These are phyloP conservation scores for Semaprochilodus insignis DNA, from an alignment of 2,797 vertebrate species.

Conservation along the genomic window DNA sequence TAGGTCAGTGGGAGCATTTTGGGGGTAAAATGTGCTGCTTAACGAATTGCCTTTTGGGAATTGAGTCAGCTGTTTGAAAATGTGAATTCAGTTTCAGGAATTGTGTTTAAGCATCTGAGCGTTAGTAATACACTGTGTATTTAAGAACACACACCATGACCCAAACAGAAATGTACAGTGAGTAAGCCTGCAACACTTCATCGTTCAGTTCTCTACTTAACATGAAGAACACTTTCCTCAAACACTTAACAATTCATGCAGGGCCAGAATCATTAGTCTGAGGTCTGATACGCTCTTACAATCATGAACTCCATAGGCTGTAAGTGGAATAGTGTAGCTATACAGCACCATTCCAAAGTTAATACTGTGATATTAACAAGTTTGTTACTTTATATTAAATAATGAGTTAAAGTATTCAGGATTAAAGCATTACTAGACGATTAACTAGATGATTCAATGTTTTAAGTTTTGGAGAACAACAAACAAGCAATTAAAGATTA, in stretches of 20 bases:
- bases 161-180: not conserved
- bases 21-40: not conserved
- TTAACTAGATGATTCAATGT: too few species aligned
- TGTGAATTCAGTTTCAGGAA: constrained; percentile 36
- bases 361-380: too few species aligned
- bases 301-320: not conserved
- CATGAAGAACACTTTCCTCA: constrained; percentile 35
- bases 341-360: too few species aligned
- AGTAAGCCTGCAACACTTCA: not conserved
- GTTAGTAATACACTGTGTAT: constrained; percentile 39
- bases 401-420: too few species aligned
- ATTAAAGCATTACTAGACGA: too few species aligned
- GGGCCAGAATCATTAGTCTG: not conserved
- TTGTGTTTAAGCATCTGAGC: constrained; percentile 54
- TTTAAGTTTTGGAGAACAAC: too few species aligned
- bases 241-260: constrained; percentile 22
- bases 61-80: constrained; percentile 6
- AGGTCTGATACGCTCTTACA: not conserved
- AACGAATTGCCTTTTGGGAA: constrained; percentile 4
- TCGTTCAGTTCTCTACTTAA: constrained; percentile 54
- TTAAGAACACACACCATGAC: constrained; percentile 38
- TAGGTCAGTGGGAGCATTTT: constrained; percentile 5
- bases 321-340: not conserved
- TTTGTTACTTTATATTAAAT: too few species aligned
- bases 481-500: too few species aligned